Evolutionary conservation across 2,888 invertebrate genomes (phyloP), one percentile per base, ranked within the genome.

Genomic region (Erannis defoliaria): DNA sequence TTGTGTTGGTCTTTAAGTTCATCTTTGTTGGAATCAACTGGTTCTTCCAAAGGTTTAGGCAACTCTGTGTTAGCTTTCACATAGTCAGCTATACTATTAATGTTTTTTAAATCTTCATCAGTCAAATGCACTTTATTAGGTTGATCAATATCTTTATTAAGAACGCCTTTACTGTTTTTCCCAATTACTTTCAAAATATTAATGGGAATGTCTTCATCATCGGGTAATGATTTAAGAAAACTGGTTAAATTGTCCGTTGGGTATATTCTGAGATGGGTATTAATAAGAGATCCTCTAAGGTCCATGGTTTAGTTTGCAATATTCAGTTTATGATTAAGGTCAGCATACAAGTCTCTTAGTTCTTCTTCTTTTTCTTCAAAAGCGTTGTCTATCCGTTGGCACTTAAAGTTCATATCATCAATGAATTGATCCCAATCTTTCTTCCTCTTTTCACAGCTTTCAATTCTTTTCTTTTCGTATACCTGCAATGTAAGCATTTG

Each of bases 331-430:
- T 94, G 94, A 80, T 97, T 96, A 53, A 97, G 89, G 77, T 96
- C 96, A 59, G 94, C 91, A 83, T 97, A 97, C 74, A 96, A 94
- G 68, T 96, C 95, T 69, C 94, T 90, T 5, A 97, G 88, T 87
- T 97, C 96, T 78, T 95, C 95, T 88, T 97, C 96, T 85, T 97
- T 97, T 77, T 96, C 95, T 80, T 95, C 95, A 90, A 96, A 97
- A 38, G 96, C 95, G 81, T 95, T 94, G 77, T 97, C 96, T 70
- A 97, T 95, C 81, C 96, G 94, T 71, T 94, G 92, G 84, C 96
- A 97, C 76, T 95, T 96, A 71, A 95, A 94, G 77, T 96, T 95
- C 90, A 97, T 95, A 85, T 96, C 96, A 93, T 95, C 95, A 85
- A 97, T 95, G 79, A 97, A 97, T 68, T 94, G 93, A 75, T 96